Base-by-base conservation (phyloP, 2,888 invertebrate species). In the Eilema caniola region DNA sequence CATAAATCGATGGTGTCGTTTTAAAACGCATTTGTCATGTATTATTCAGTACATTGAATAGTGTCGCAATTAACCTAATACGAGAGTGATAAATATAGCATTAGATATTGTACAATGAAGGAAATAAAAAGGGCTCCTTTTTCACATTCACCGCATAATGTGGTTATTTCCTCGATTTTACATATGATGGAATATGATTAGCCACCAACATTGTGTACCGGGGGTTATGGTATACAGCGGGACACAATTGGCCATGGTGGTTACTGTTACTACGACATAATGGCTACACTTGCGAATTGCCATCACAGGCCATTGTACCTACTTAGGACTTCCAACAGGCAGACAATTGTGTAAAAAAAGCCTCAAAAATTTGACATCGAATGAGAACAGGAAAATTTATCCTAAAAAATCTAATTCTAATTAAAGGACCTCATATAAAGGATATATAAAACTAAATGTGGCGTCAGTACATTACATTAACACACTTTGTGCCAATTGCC, bases 401-500 rank as follows among this genome's bases (percentile, higher is more conserved):
- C 41, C 28, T n/a, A 28, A 67, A 63, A 67, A 61, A 20, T 69
- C 64, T 68, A 68, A 63, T 14, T 56, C 62, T 69, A 64, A 37
- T 62, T 47, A 28, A 67, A 57, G 37, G 60, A 53, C 31, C 64
- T 64, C 28, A 60, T 69, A 47, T 59, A 59, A 59, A 25, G 57
- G 57, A 25, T 25, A 14, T 60, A 61, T 56, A 53, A 61, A 64
- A 69, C 53, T 16, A 69, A 69, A 59, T 59, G 10, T 53, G 28
- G 63, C 59, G 64, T 63, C 64, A 65, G 33, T 65, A 65, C 37
- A 63, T 68, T 53, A 24, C 31, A 37, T 56, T 69, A 75, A 80
- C 75, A 77, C 77, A 77, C 72, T 80, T 80, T 81, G 77, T 80
- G 80, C 82, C 82, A 81, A 73, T 73, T 77, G 33, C 3, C 60